phyloP scores from a whole-genome alignment of 1,140 invertebrate genomes.

The Caenorhabditis latens region DNA sequence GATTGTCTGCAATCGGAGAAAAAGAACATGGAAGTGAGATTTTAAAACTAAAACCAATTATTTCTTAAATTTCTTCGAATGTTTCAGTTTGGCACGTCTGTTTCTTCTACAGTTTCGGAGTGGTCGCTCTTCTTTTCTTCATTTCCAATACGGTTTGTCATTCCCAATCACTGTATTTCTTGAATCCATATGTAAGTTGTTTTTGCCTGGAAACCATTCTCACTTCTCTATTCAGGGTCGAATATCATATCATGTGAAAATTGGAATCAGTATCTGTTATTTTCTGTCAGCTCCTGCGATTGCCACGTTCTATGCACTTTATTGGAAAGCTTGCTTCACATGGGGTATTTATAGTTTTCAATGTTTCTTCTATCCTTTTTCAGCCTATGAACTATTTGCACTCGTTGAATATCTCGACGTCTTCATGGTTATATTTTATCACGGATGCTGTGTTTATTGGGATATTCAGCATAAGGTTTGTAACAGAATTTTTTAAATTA shows the following conservation, averaged over 20 bases:
- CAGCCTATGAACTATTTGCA: conserved; percentile 65
- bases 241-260: conserved; percentile 62
- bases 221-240: conserved; percentile 30
- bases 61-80: background rate
- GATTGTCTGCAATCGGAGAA: conserved; percentile 63
- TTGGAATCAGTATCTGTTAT: conserved; percentile 48
- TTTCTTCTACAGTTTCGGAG: conserved; percentile 65
- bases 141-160: conserved; percentile 64
- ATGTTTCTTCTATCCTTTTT: background rate
- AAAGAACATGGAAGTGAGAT: conserved; percentile 60
- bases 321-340: conserved; percentile 66
- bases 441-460: conserved; percentile 53
- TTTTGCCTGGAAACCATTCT: background rate
- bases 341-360: conserved; percentile 27
- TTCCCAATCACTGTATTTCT: conserved; percentile 62
- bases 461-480: conserved; percentile 52
- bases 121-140: conserved; percentile 62
- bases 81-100: conserved; percentile 62
- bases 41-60: conserved; percentile 11
- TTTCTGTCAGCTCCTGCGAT: conserved; percentile 58
- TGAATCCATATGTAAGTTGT: conserved; percentile 64
- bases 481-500: background rate
- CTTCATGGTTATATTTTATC: conserved; percentile 65
- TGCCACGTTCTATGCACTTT: conserved; percentile 61
- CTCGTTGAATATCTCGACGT: conserved; percentile 64